Percentiles rank a stretch among this genome's conserved stretches.
Evolutionary conservation across 2,797 vertebrate species (phyloP).

Genomic region (Halcyon badia): DNA sequence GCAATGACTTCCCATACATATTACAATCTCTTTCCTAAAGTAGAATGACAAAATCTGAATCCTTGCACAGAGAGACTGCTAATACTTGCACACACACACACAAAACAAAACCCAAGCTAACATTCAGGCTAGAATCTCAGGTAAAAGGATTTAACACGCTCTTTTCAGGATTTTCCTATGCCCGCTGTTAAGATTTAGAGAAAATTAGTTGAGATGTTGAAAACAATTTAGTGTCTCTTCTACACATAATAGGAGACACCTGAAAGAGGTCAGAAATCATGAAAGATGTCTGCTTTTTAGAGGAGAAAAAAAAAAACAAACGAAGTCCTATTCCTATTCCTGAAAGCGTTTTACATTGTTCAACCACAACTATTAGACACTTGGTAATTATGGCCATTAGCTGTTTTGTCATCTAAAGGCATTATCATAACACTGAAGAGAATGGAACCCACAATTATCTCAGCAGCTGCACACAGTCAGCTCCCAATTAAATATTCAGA

Average conservation of each 20-base stretch:
- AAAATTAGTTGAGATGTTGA: not conserved
- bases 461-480: conserved; percentile 16
- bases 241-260: not conserved
- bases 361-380: not conserved
- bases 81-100: not conserved
- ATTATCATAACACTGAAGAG: not conserved
- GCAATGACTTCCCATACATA: not conserved
- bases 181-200: not conserved
- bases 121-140: not conserved
- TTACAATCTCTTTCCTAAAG: not conserved
- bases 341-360: not conserved
- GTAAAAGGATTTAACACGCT: not conserved
- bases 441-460: conserved; percentile 25
- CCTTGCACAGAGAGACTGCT: not conserved
- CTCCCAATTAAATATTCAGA: not conserved
- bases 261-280: not conserved
- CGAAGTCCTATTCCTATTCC: not conserved
- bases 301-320: rapidly evolving
- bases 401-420: conserved; percentile 7
- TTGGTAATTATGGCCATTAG: not conserved
- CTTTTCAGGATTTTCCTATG: not conserved
- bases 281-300: not conserved
- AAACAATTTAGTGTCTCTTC: not conserved
- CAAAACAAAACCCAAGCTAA: not conserved
- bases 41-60: not conserved